A percentile compares a stretch with the other conserved stretches of the same genome.
Evolutionary conservation across 2,797 vertebrate species (phyloP).

Genomic region (Mormyrops attenuatus): DNA sequence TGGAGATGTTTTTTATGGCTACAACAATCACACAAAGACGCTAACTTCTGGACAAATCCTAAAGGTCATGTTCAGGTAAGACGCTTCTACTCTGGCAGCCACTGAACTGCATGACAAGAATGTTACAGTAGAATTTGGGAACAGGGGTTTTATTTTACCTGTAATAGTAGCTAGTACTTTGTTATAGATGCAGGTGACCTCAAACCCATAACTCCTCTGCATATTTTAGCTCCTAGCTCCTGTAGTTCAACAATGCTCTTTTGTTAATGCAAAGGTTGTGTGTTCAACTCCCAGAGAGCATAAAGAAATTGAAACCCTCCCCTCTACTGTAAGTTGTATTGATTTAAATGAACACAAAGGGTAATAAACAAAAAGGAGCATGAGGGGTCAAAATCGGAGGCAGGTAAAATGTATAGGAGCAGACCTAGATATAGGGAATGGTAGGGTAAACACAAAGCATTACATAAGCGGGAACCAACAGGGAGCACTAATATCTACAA

Average conservation of each 20-base stretch:
- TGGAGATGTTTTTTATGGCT: constrained; percentile 93
- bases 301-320: not conserved
- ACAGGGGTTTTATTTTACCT: not conserved
- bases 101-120: not conserved
- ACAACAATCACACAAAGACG: constrained; percentile 90
- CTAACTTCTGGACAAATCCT: constrained; percentile 84
- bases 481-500: not conserved
- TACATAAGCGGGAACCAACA: not conserved
- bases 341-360: not conserved
- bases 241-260: not conserved
- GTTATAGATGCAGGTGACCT: not conserved
- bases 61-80: constrained; percentile 90
- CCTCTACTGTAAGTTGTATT: not conserved
- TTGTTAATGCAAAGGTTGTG: not conserved
- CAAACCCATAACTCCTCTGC: not conserved
- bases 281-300: not conserved
- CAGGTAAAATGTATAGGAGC: not conserved
- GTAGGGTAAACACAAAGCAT: not conserved
- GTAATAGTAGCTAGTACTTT: not conserved
- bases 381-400: not conserved
- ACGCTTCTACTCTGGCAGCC: not conserved
- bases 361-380: not conserved
- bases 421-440: not conserved
- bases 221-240: not conserved
- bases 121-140: not conserved